These are phyloP conservation scores for Meda fulgida DNA, from an alignment of 2,797 vertebrate genomes.

Conservation along the genomic window DNA sequence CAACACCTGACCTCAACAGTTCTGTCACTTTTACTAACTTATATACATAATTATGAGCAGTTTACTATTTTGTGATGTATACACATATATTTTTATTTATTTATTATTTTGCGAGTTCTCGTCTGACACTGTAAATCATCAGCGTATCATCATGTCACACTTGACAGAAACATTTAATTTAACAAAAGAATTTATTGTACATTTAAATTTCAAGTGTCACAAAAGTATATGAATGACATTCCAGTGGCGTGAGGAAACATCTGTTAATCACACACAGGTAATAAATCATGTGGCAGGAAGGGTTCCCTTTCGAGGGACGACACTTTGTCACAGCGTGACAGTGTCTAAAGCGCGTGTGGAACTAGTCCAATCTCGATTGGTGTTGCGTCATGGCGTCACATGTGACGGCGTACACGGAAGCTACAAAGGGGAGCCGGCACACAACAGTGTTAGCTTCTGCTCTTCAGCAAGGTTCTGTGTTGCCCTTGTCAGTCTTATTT, in stretches of 20 bases:
- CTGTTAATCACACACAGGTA: conserved; percentile 13
- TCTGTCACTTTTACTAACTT: no score
- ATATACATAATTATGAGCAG: background rate
- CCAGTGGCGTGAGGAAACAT: conserved; percentile 23
- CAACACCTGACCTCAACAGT: no score
- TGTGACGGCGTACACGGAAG: no score
- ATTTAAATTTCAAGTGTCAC: conserved; percentile 23
- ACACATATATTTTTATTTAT: background rate
- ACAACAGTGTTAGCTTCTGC: no score
- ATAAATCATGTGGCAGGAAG: background rate
- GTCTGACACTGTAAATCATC: background rate
- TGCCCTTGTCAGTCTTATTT: no score
- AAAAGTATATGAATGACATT: conserved; percentile 21
- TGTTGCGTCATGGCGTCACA: no score
- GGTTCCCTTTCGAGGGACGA: no score
- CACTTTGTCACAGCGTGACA: no score
- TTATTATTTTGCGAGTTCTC: background rate
- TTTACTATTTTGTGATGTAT: background rate
- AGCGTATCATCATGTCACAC: background rate
- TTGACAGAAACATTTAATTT: background rate
- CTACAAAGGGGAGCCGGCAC: no score
- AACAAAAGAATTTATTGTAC: conserved; percentile 21
- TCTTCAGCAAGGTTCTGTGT: no score
- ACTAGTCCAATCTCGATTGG: no score
- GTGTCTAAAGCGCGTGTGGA: no score